Conservation (phyloP, 2,113 vertebrate species). For the Platysternon megacephalum region DNA sequence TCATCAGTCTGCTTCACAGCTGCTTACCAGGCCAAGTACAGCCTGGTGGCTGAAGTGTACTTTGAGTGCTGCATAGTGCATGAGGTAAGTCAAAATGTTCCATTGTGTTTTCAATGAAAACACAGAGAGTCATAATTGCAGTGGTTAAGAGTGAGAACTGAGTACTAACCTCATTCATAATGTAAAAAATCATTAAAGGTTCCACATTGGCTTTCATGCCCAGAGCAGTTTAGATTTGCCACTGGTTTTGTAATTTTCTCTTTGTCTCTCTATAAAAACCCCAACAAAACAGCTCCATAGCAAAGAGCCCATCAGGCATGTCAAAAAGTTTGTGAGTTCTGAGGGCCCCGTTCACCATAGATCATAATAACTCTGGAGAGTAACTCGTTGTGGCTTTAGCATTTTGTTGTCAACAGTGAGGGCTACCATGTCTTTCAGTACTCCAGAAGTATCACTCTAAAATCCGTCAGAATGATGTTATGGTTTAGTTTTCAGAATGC, state of each 20-base stretch:
- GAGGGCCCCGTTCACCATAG: background rate
- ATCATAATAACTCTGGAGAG: background rate
- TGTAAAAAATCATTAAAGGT: fast-evolving
- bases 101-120: background rate
- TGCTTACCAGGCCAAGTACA: background rate
- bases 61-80: background rate
- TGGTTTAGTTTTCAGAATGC: background rate
- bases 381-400: background rate
- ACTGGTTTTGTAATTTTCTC: background rate
- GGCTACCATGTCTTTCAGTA: background rate
- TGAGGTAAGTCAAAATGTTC: background rate
- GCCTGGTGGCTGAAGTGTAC: background rate
- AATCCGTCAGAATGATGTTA: background rate
- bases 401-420: background rate
- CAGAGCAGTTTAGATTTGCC: background rate
- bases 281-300: background rate
- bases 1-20: background rate
- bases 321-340: background rate
- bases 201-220: background rate
- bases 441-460: background rate
- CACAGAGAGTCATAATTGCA: background rate
- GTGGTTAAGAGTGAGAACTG: background rate
- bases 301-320: background rate
- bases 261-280: background rate
- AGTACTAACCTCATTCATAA: background rate